These are phyloP conservation scores for Hippocampus mohnikei DNA, from an alignment of 2,113 vertebrate species.

Conservation along the genomic window DNA sequence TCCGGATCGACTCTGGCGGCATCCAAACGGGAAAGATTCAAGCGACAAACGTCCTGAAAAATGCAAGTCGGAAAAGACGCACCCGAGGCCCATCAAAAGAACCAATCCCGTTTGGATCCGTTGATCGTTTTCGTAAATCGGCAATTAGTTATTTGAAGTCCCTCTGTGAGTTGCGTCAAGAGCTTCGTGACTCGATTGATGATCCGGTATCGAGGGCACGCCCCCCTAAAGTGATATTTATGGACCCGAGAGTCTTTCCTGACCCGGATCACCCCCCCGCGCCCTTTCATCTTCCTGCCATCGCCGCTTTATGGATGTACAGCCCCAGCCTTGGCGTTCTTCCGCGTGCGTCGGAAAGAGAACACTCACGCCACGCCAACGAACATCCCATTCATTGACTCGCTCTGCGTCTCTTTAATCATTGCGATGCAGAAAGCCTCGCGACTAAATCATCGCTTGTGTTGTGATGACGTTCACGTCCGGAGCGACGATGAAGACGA, in stretches of 20 bases:
- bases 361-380: neutral
- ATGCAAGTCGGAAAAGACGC: neutral
- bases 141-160: neutral
- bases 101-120: neutral
- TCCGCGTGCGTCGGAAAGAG: neutral
- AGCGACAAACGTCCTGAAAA: neutral
- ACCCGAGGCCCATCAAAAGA: neutral
- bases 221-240: slow-evolving; percentile 57
- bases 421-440: neutral
- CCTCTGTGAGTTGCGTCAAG: neutral
- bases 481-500: no score
- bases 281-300: slow-evolving; percentile 59
- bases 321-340: slow-evolving; percentile 46
- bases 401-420: neutral
- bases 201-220: slow-evolving; percentile 45
- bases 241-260: slow-evolving; percentile 48
- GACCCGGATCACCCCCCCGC: slow-evolving; percentile 43
- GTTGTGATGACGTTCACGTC: no score
- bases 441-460: no score
- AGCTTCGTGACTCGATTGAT: slow-evolving; percentile 13
- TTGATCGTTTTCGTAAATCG: neutral
- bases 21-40: slow-evolving; percentile 3
- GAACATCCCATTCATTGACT: neutral
- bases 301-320: slow-evolving; percentile 53
- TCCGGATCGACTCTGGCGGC: slow-evolving; percentile 10